Conservation (phyloP, 92 coral and sea anemone species). For the Metridium senile region DNA sequence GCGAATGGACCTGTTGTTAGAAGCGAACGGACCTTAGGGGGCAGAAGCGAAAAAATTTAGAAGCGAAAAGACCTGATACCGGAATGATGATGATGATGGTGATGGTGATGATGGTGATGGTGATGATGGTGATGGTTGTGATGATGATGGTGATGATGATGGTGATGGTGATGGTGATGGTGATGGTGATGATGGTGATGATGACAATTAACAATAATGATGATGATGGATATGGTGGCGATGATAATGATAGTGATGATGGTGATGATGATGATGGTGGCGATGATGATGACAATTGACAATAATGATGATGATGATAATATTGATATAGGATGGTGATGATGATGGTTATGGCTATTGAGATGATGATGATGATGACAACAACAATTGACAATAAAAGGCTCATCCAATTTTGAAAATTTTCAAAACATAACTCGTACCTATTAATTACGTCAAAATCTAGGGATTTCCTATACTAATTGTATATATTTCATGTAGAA, state of each 20-base stretch:
- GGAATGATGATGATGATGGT: conserved; percentile 5
- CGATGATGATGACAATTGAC: background rate
- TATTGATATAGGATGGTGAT: background rate
- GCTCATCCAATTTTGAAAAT: too few relatives aligned
- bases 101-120: conserved; percentile 7
- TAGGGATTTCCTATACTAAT: background rate
- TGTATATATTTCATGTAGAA: conserved; percentile 49
- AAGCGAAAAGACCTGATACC: background rate
- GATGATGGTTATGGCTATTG: background rate
- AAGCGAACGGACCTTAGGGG: too few relatives aligned
- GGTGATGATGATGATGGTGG: background rate
- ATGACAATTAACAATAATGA: background rate
- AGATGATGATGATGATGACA: background rate
- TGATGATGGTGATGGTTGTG: background rate
- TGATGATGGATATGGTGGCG: background rate
- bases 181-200: background rate
- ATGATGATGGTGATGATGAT: background rate
- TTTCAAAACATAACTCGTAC: too few relatives aligned
- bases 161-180: background rate
- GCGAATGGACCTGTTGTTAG: too few relatives aligned
- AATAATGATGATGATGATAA: background rate
- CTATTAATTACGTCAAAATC: too few relatives aligned
- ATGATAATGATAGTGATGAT: background rate
- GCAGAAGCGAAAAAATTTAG: too few relatives aligned
- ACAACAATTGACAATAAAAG: too few relatives aligned